Conservation (phyloP, 2,797 vertebrate species). For the Thripadectes ignobilis region DNA sequence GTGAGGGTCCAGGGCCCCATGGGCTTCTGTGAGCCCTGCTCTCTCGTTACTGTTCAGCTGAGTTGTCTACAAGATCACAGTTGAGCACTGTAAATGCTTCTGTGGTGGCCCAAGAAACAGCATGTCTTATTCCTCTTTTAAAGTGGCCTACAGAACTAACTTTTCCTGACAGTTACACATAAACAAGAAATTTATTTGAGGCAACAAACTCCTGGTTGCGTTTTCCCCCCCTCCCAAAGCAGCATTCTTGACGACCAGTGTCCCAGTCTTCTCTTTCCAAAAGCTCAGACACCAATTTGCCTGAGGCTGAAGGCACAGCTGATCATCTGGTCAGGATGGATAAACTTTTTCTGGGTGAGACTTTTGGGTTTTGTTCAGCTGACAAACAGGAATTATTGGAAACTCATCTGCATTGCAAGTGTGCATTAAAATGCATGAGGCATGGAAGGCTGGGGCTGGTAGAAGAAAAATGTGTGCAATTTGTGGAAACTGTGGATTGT, state of each 20-base stretch:
- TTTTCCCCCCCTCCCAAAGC: neutral
- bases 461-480: constrained; percentile 49
- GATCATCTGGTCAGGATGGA: neutral
- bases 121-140: neutral
- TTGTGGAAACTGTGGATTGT: constrained; percentile 54
- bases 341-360: constrained; percentile 1
- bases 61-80: neutral
- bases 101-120: neutral
- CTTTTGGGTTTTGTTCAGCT: constrained; percentile 6
- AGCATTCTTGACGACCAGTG: neutral
- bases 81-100: neutral
- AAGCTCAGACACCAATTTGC: neutral
- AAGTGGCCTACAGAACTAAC: neutral
- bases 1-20: fast-evolving
- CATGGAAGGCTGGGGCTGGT: constrained; percentile 8
- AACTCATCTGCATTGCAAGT: constrained; percentile 58
- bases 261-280: neutral
- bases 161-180: neutral
- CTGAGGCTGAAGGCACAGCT: neutral
- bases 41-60: neutral
- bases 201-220: fast-evolving
- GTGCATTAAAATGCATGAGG: constrained; percentile 60
- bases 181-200: neutral
- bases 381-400: constrained; percentile 35
- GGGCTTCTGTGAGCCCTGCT: neutral